Conservation (phyloP, 2,888 invertebrate genomes). For the Matsumyia berberina region DNA sequence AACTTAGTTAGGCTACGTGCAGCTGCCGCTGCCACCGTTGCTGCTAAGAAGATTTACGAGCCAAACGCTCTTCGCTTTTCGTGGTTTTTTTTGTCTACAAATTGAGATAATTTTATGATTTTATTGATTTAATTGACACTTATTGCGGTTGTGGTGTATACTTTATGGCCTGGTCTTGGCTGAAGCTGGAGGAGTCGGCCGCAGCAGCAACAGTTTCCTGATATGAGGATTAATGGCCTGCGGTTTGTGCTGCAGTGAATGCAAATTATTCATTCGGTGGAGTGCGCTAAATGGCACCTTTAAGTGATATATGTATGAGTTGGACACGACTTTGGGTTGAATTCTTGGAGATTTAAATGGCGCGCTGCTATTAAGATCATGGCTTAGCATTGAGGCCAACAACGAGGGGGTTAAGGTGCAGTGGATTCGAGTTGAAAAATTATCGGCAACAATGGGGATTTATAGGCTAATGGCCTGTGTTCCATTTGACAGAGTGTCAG, state of each 20-base stretch:
- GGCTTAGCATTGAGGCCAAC: conserved; percentile 57
- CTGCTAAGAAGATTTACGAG: conserved; percentile 64
- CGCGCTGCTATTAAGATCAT: conserved; percentile 67
- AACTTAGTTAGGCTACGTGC: conserved; percentile 11
- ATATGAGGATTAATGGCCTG: conserved; percentile 70
- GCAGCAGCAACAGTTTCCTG: conserved; percentile 57
- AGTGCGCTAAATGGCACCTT: conserved; percentile 51
- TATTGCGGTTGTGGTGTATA: conserved; percentile 53
- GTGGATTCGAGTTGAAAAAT: conserved; percentile 16
- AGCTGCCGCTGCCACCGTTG: conserved; percentile 51
- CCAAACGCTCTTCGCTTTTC: conserved; percentile 30
- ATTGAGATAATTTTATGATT: conserved; percentile 75
- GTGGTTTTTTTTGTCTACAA: conserved; percentile 47
- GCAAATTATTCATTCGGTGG: conserved; percentile 57
- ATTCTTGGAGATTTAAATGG: conserved; percentile 19
- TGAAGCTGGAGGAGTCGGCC: background rate
- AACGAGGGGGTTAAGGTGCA: conserved; percentile 65
- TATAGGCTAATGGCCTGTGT: background rate
- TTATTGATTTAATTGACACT: conserved; percentile 73
- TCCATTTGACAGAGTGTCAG: too few species aligned
- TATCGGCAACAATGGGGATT: background rate
- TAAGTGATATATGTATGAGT: conserved; percentile 63
- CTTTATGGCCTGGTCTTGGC: conserved; percentile 27
- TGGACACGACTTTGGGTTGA: conserved; percentile 63
- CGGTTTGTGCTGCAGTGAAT: conserved; percentile 42